Conservation (phyloP, 2,113 vertebrate genomes). For the Elgaria multicarinata region DNA sequence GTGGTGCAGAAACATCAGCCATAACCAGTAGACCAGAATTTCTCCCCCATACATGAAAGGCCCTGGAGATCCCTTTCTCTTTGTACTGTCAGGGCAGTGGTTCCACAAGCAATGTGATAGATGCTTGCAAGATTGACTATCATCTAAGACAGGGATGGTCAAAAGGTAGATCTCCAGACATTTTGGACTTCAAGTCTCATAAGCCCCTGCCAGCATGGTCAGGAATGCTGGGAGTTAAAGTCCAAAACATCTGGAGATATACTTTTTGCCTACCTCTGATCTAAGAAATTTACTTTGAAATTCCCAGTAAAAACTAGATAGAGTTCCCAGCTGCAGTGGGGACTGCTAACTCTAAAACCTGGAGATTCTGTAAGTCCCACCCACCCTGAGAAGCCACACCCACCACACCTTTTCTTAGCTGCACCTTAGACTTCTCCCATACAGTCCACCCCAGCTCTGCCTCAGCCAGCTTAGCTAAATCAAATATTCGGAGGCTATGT, state of each 20-base stretch:
- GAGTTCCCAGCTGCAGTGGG: background rate
- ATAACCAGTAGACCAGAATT: rapidly evolving
- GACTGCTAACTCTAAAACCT: background rate
- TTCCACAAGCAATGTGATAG: background rate
- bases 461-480: too few relatives aligned
- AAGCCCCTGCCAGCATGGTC: too few relatives aligned
- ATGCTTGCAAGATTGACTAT: background rate
- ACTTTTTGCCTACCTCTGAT: too few relatives aligned
- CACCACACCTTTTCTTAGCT: background rate
- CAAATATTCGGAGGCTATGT: too few relatives aligned
- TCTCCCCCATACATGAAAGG: background rate
- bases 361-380: background rate
- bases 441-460: background rate
- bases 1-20: background rate
- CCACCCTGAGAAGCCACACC: background rate
- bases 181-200: too few relatives aligned
- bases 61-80: background rate
- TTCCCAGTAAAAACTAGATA: background rate
- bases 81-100: background rate
- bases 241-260: too few relatives aligned
- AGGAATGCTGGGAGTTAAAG: too few relatives aligned
- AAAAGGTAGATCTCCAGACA: too few relatives aligned
- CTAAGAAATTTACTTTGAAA: background rate
- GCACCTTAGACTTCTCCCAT: background rate
- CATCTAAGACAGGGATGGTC: too few relatives aligned